phyloP scores from a whole-genome alignment of 2,797 vertebrate species.

The Danio aesculapii region DNA sequence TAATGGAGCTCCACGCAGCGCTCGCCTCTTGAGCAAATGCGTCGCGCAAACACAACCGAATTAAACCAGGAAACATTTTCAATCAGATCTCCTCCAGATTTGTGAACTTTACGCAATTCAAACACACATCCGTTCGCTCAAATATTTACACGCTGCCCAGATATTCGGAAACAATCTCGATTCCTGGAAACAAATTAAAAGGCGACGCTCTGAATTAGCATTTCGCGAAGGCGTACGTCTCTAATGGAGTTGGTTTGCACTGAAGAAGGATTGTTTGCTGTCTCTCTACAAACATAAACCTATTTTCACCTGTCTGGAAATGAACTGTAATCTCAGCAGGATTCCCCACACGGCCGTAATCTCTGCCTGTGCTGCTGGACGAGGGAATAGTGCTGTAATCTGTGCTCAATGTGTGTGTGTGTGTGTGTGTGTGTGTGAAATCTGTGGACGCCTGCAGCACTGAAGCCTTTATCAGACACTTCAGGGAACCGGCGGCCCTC shows the following conservation, averaged over 20 bases:
- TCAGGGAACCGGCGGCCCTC: conserved; percentile 51
- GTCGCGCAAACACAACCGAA: conserved; percentile 31
- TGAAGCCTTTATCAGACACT: conserved; percentile 65
- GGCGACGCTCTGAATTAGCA: conserved; percentile 4
- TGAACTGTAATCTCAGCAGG: conserved; percentile 60
- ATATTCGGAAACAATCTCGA: neutral
- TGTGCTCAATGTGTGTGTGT: conserved; percentile 53
- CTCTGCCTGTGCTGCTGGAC: conserved; percentile 63
- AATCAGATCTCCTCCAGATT: conserved; percentile 4
- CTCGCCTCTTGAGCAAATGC: conserved; percentile 33
- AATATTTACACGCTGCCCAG: conserved; percentile 12
- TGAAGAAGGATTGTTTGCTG: neutral
- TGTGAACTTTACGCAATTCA: conserved; percentile 9
- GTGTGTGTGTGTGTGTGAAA: conserved; percentile 61
- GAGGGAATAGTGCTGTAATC: conserved; percentile 67
- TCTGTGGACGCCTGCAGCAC: conserved; percentile 58
- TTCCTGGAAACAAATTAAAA: conserved; percentile 18
- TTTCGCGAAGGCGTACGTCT: neutral
- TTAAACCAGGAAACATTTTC: conserved; percentile 21
- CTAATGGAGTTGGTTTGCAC: conserved; percentile 14
- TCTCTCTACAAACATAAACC: neutral
- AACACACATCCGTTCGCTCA: conserved; percentile 15
- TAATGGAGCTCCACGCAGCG: conserved; percentile 9
- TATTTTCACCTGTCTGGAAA: conserved; percentile 36
- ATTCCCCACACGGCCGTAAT: conserved; percentile 71